Evolutionary conservation across 2,797 vertebrate genomes (phyloP).

Genomic region (Poeciliopsis turneri): DNA sequence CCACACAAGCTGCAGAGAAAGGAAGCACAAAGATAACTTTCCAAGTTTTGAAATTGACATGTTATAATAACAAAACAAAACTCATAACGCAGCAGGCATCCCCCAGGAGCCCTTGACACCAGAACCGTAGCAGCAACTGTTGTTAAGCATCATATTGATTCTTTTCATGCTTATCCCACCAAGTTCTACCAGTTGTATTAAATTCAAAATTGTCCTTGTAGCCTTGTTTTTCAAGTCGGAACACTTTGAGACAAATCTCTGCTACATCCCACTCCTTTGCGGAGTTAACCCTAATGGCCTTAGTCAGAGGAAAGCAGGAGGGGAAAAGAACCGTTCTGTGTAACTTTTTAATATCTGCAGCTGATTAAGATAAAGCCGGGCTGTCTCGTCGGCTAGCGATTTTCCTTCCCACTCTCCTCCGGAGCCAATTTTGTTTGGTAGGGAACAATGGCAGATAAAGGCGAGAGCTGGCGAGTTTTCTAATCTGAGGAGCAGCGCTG

Average conservation of each 20-base stretch:
- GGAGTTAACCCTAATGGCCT: conserved; percentile 68
- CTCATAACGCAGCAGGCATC: conserved; percentile 21
- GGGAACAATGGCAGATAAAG: conserved; percentile 75
- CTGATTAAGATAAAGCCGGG: conserved; percentile 77
- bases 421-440: conserved; percentile 75
- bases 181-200: conserved; percentile 56
- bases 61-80: conserved; percentile 35
- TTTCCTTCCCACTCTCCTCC: conserved; percentile 63
- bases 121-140: conserved; percentile 36
- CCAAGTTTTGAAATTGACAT: conserved; percentile 42
- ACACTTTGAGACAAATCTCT: conserved; percentile 57
- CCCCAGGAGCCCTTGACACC: conserved; percentile 24
- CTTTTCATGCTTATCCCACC: conserved; percentile 43
- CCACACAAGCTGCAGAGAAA: conserved; percentile 29
- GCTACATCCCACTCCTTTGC: conserved; percentile 43
- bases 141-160: conserved; percentile 51
- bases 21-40: conserved; percentile 28
- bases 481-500: conserved; percentile 75
- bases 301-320: conserved; percentile 46
- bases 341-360: conserved; percentile 75
- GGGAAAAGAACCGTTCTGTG: conserved; percentile 63
- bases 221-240: conserved; percentile 59
- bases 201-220: conserved; percentile 67
- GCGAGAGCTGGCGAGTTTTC: conserved; percentile 66
- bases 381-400: conserved; percentile 54